phyloP scores from a whole-genome alignment of 2,888 invertebrate species.

The Aelia acuminata region DNA sequence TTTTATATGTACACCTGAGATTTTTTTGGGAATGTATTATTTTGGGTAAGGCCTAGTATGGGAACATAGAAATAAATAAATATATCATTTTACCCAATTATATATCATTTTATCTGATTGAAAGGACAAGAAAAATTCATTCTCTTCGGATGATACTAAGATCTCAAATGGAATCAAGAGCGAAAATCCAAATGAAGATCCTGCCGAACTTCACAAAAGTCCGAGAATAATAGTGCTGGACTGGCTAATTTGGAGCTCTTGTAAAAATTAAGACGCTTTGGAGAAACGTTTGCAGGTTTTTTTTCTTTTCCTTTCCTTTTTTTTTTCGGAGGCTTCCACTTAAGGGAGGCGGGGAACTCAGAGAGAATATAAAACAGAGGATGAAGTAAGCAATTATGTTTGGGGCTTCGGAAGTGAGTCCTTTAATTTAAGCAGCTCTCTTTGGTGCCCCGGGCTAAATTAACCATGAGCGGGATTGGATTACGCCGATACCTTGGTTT shows the following conservation, averaged over 20 bases:
- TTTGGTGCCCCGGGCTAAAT: slow-evolving; percentile 60
- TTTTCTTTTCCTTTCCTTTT: slow-evolving; percentile 6
- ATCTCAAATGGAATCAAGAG: neutral
- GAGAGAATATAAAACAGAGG: slow-evolving; percentile 55
- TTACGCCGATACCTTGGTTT: slow-evolving; percentile 65
- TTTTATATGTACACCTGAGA: no score
- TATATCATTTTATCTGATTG: no score
- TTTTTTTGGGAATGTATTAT: no score
- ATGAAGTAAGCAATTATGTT: slow-evolving; percentile 59
- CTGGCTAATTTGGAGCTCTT: slow-evolving; percentile 9
- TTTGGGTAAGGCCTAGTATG: no score
- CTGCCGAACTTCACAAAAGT: neutral
- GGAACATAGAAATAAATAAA: no score
- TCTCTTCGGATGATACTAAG: neutral
- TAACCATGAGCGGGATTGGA: slow-evolving; percentile 64
- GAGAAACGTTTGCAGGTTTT: slow-evolving; percentile 17
- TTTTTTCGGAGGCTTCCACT: slow-evolving; percentile 7
- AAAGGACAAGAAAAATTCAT: no score
- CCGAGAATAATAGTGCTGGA: neutral
- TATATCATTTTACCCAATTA: no score
- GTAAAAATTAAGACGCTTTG: slow-evolving; percentile 32
- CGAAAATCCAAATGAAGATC: neutral
- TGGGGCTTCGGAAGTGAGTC: slow-evolving; percentile 57
- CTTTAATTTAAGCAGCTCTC: slow-evolving; percentile 59
- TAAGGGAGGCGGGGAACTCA: slow-evolving; percentile 53